Evolutionary conservation across 2,888 invertebrate species (phyloP).

Genomic region (Lomographa bimaculata): DNA sequence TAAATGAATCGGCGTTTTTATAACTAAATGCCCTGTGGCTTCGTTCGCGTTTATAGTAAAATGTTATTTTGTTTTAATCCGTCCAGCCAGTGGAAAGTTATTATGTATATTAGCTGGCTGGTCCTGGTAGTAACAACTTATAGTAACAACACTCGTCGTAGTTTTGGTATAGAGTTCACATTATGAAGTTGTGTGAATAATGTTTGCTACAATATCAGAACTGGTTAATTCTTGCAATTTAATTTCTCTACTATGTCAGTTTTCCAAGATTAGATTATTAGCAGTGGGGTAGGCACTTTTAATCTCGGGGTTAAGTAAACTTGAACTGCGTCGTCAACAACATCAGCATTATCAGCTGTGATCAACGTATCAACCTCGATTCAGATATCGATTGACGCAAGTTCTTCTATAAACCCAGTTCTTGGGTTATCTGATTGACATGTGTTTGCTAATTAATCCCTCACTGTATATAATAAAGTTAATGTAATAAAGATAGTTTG

Average conservation of each 20-base stretch:
- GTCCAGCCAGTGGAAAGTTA: too few species aligned
- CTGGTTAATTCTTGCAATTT: too few species aligned
- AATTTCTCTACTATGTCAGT: conserved; percentile 23
- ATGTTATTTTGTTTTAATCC: too few species aligned
- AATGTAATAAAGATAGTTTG: conserved; percentile 25
- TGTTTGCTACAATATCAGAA: too few species aligned
- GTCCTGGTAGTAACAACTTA: too few species aligned
- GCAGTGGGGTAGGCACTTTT: conserved; percentile 32
- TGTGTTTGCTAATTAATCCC: conserved; percentile 60
- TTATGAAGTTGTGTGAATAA: too few species aligned
- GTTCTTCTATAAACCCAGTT: conserved; percentile 49
- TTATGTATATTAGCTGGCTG: too few species aligned
- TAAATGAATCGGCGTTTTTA: conserved; percentile 40
- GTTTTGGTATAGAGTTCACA: too few species aligned
- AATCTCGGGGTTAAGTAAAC: conserved; percentile 62
- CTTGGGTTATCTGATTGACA: conserved; percentile 58
- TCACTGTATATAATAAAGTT: conserved; percentile 32
- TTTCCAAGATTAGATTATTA: conserved; percentile 38
- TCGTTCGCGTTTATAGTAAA: too few species aligned
- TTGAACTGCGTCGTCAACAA: conserved; percentile 60
- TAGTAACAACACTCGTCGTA: too few species aligned
- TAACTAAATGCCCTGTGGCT: too few species aligned
- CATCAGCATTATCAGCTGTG: conserved; percentile 44
- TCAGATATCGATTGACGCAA: conserved; percentile 66
- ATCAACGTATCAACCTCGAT: conserved; percentile 43